These are phyloP conservation scores for Parascotia fuliginaria DNA, from an alignment of 2,888 invertebrate species.

Conservation along the genomic window DNA sequence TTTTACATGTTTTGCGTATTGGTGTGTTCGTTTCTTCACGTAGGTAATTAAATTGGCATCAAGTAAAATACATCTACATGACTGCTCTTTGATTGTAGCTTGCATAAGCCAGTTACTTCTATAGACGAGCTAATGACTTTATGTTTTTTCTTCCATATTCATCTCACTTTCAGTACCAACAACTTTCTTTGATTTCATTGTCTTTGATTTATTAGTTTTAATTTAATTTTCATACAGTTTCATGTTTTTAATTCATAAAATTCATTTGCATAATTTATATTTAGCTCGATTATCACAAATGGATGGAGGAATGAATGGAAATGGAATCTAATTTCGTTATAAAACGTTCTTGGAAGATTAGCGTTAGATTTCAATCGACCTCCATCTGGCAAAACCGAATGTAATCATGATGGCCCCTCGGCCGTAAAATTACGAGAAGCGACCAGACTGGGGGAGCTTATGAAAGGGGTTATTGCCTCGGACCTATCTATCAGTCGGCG, in stretches of 20 bases:
- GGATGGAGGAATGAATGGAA: no score
- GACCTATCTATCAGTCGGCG: conserved; percentile 69
- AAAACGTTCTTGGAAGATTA: conserved; percentile 30
- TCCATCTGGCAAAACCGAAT: conserved; percentile 56
- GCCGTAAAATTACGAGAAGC: conserved; percentile 80
- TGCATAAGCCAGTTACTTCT: conserved; percentile 39
- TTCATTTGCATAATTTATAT: no score
- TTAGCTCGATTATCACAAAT: no score
- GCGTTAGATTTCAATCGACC: conserved; percentile 33
- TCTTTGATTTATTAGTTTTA: conserved; percentile 14
- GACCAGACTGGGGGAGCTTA: conserved; percentile 74
- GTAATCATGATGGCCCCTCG: conserved; percentile 74
- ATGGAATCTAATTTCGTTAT: conserved; percentile 40
- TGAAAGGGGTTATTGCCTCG: conserved; percentile 83
- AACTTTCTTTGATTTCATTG: conserved; percentile 49
- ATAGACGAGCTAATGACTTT: conserved; percentile 46
- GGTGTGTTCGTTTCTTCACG: conserved; percentile 1
- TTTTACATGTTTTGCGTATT: conserved; percentile 6
- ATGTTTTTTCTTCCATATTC: conserved; percentile 45
- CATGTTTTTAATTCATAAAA: not conserved
- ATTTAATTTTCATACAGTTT: not conserved
- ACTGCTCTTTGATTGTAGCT: conserved; percentile 27
- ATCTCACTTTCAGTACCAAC: conserved; percentile 53
- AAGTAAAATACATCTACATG: conserved; percentile 35
- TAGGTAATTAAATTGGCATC: conserved; percentile 49